Evolutionary conservation across 2,888 invertebrate genomes (phyloP).

Genomic region (Parnassius mnemosyne): DNA sequence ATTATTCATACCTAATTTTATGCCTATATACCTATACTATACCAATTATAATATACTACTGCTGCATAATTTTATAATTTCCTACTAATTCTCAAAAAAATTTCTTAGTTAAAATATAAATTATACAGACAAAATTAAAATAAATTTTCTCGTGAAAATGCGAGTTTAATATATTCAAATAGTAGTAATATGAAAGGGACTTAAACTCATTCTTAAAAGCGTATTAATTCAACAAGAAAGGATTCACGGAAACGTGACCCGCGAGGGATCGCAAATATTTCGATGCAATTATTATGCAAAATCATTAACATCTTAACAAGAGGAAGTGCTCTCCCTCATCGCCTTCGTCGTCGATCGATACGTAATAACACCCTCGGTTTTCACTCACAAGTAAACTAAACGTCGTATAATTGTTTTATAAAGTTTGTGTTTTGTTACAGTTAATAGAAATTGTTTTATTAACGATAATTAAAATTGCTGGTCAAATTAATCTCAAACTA

Average conservation of each 20-base stretch:
- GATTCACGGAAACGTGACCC: conserved; percentile 27
- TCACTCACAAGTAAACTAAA: conserved; percentile 28
- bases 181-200: conserved; percentile 5
- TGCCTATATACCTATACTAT: too few species aligned
- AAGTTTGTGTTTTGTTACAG: conserved; percentile 26
- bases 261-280: conserved; percentile 27
- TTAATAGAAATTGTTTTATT: conserved; percentile 18
- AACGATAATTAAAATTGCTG: conserved; percentile 13
- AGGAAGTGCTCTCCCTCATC: conserved; percentile 46
- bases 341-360: conserved; percentile 44
- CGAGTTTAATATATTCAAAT: too few species aligned
- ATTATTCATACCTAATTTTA: too few species aligned
- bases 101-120: too few species aligned
- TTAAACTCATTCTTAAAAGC: conserved; percentile 10
- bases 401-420: conserved; percentile 27
- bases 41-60: too few species aligned
- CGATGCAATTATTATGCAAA: conserved; percentile 70
- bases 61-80: too few species aligned
- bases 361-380: conserved; percentile 39
- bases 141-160: too few species aligned
- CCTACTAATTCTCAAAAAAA: too few species aligned
- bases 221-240: conserved; percentile 25
- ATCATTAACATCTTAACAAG: conserved; percentile 67
- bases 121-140: too few species aligned
- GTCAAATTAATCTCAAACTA: conserved; percentile 8